Evolutionary conservation across 2,888 invertebrate genomes (phyloP), one percentile per base, ranked within the genome.

Genomic region (Rotaria sp.): DNA sequence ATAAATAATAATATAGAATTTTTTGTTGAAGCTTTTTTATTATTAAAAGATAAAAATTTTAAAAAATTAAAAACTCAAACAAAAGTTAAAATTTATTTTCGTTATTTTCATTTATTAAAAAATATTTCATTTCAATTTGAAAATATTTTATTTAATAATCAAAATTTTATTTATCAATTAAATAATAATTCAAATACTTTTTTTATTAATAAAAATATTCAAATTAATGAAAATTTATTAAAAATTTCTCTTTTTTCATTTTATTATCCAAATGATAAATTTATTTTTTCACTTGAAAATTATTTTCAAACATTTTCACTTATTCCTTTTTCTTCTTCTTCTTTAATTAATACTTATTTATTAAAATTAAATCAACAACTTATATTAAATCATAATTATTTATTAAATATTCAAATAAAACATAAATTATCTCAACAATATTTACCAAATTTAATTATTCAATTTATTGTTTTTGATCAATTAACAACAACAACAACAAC

Each of bases 341-440:
- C 50, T 15, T 18, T 15, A 50, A 50, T 45, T 5, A 80, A 80
- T 80, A 26, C 2, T 0, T 80, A 80, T 80, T 0, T 80, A 1
- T 80, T 80, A 45, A 41, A 45, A 80, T 26, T 45, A n/a, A 45
- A 45, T 13, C 80, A 35, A 80, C n/a, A 24, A 26, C 45, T 24
- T 13, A 24, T n/a, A n/a, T 35, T 35, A 18, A 45, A 80, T 5
- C 13, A 26, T 38, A 80, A n/a, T n/a, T 80, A 80, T 45, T 15
- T 45, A 24, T 80, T 80, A n/a, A 80, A 41, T 41, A 80, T 41
- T 80, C n/a, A 45, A 45, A 11, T 80, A 1, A 80, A 80, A 80
- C 80, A 80, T 45, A 80, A 41, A 45, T n/a, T 80, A 45, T 80
- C 80, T 45, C 80, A 80, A 80, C 80, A 80, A 45, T 80, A 24